Evolutionary conservation across 2,888 invertebrate species (phyloP).

Genomic region (Thymelicus sylvestris): DNA sequence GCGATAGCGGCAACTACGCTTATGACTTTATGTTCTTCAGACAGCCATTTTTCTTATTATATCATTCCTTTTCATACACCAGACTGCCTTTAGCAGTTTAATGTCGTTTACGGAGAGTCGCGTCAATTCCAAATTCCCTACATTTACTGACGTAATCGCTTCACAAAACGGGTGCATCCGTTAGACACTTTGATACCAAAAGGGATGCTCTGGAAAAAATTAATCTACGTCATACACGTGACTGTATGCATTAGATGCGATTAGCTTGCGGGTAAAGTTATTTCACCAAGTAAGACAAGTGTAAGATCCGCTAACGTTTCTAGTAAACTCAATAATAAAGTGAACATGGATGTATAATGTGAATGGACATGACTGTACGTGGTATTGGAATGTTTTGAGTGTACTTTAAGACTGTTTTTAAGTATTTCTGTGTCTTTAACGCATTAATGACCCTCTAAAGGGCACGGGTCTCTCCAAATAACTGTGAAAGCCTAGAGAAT

Average conservation of each 20-base stretch:
- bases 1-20: too few species aligned
- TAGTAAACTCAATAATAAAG: slow-evolving; percentile 61
- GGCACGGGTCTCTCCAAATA: too few species aligned
- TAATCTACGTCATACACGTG: slow-evolving; percentile 33
- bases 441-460: too few species aligned
- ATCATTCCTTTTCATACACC: background rate
- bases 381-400: background rate
- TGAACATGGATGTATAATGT: slow-evolving; percentile 3
- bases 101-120: background rate
- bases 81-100: background rate
- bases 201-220: slow-evolving; percentile 24
- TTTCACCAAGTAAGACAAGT: slow-evolving; percentile 58
- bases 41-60: background rate
- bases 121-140: slow-evolving; percentile 26
- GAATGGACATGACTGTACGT: slow-evolving; percentile 7
- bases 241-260: slow-evolving; percentile 45
- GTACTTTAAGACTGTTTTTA: background rate
- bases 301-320: slow-evolving; percentile 71
- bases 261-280: slow-evolving; percentile 65
- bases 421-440: too few species aligned
- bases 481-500: too few species aligned
- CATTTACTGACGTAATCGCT: slow-evolving; percentile 12
- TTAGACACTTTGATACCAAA: slow-evolving; percentile 28
- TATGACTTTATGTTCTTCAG: background rate
- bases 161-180: slow-evolving; percentile 23